phyloP scores from a whole-genome alignment of 2,113 vertebrate genomes.

The Emberiza fucata region DNA sequence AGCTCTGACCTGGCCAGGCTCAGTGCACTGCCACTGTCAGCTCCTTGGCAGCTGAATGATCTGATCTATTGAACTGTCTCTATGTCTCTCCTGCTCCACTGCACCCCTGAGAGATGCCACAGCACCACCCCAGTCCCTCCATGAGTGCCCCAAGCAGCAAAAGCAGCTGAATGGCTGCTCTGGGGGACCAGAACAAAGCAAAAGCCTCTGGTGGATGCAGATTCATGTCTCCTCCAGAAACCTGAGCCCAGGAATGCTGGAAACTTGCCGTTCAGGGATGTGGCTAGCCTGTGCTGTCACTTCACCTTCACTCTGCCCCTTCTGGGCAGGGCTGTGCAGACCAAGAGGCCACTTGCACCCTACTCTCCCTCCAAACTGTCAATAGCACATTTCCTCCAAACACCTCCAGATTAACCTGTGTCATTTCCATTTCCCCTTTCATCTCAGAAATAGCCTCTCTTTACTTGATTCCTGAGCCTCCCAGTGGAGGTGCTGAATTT shows the following conservation, averaged over 20 bases:
- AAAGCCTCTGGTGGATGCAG: not conserved
- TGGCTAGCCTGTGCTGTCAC: not conserved
- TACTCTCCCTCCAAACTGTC: not conserved
- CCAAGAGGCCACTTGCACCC: not conserved
- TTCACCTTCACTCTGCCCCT: not conserved
- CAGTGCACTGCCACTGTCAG: not conserved
- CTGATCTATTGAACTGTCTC: not conserved
- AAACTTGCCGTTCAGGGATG: not conserved
- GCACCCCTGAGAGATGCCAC: not conserved
- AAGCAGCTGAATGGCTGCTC: not conserved
- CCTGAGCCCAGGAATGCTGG: not conserved
- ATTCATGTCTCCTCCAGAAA: not conserved
- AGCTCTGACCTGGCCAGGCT: not conserved
- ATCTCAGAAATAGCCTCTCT: not conserved
- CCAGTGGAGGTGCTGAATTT: not conserved
- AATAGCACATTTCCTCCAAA: not conserved
- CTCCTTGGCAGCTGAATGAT: not conserved
- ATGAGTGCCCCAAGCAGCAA: not conserved
- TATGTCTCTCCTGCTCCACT: not conserved
- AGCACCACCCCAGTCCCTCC: not conserved
- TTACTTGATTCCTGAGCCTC: not conserved
- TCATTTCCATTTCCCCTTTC: not conserved
- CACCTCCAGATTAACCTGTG: not conserved
- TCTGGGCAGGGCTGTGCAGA: not conserved
- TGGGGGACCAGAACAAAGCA: not conserved